Evolutionary conservation across 2,888 invertebrate genomes (phyloP), one percentile per base, ranked within the genome.

Genomic region (Ectropis crepuscularia): DNA sequence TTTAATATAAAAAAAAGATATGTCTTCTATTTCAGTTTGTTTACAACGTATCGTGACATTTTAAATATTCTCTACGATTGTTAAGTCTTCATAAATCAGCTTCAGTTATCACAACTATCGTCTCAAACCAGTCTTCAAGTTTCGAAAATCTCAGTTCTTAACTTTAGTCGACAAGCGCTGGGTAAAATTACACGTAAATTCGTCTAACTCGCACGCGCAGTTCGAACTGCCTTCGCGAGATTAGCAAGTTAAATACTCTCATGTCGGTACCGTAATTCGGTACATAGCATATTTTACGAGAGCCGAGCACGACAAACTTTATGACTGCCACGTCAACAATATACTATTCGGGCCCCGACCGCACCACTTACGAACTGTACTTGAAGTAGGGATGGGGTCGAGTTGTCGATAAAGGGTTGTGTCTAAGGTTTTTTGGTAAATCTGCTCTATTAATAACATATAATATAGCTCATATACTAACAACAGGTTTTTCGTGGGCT

Each of bases 281-380:
- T 57, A 64, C 51, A 64, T 66, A 69, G 69, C 41, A 41, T 78
- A 78, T 77, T 81, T 80, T 78, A 82, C 71, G 75, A 74, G 60
- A 57, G 16, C 38, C 58, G 66, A 72, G 69, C 69, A 74, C 74
- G 70, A 66, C 68, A 61, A 80, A 77, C 69, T 82, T 82, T 79
- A 77, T 75, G 74, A 73, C 61, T 63, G 67, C 67, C 60, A 63
- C 75, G 75, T 78, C 75, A 75, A 70, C 70, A 81, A 79, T 80
- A 78, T 79, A 80, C 73, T 74, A 69, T 73, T 71, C 67, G 69
- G 67, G 68, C 72, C 72, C 65, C 64, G 74, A 74, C 76, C 77
- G 63, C 74, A 74, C 73, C 74, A 74, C 74, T 77, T 75, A 74
- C 73, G 72, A 79, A 78, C 73, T 80, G 72, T 72, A 73, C 68